Conservation (phyloP, 37 sponge, comb jelly and placozoan genomes). For the Diacarnus erythraeanus region DNA sequence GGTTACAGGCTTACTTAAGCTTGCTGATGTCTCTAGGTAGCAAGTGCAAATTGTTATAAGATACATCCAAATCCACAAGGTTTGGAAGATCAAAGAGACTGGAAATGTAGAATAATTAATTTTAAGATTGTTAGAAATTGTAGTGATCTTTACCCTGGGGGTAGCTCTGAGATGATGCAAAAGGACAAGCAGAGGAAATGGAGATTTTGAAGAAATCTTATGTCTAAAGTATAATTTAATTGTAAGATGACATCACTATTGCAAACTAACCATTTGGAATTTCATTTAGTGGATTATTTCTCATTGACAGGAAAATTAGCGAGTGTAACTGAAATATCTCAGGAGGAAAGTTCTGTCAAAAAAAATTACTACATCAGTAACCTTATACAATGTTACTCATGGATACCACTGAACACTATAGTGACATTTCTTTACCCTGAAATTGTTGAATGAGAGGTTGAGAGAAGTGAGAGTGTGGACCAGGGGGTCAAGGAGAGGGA, state of each 20-base stretch:
- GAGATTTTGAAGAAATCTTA: constrained; percentile 55
- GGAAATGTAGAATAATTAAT: neutral
- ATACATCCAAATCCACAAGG: constrained; percentile 66
- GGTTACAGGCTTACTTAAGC: constrained; percentile 45
- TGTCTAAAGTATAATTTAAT: constrained; percentile 27
- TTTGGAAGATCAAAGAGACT: constrained; percentile 68
- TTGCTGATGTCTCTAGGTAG: constrained; percentile 63
- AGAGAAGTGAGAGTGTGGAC: constrained; percentile 76
- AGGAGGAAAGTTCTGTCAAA: constrained; percentile 64
- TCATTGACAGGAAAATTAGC: constrained; percentile 68
- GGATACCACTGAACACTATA: neutral
- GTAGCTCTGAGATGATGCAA: constrained; percentile 65
- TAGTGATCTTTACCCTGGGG: constrained; percentile 61
- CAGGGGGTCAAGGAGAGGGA: constrained; percentile 80
- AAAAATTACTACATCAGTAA: neutral
- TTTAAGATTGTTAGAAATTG: neutral
- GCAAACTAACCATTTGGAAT: constrained; percentile 69
- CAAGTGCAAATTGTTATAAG: constrained; percentile 69
- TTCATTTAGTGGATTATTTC: constrained; percentile 87
- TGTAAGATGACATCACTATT: neutral
- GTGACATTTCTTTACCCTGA: constrained; percentile 60
- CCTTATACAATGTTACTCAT: neutral
- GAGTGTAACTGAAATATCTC: constrained; percentile 57
- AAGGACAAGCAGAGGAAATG: constrained; percentile 71
- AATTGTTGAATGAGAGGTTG: constrained; percentile 91